Percentiles rank a stretch among this genome's conserved stretches.
These are phyloP conservation scores for Rhabditophanes sp. DNA, from an alignment of 2,888 invertebrate species.

Conservation along the genomic window DNA sequence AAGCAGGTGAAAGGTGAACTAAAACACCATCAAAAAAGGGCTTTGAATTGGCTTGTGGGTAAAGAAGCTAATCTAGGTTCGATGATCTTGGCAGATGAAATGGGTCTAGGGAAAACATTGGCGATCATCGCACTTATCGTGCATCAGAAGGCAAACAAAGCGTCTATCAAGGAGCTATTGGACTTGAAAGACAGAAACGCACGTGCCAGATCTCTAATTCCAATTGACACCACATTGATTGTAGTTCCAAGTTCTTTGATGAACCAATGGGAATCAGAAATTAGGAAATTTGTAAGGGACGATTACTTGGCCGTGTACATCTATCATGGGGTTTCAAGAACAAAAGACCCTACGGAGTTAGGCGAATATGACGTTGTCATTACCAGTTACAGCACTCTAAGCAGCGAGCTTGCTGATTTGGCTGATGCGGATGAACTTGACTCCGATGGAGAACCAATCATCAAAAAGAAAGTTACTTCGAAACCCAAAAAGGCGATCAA, in stretches of 20 bases:
- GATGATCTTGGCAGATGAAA: slow-evolving; percentile 57
- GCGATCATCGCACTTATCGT: slow-evolving; percentile 48
- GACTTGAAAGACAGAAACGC: slow-evolving; percentile 1
- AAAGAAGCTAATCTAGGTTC: no score
- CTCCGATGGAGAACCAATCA: no score
- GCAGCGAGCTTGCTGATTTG: slow-evolving; percentile 45
- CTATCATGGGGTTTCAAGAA: slow-evolving; percentile 59
- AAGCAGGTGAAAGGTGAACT: slow-evolving; percentile 23
- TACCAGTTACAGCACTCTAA: slow-evolving; percentile 66
- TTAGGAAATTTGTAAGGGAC: slow-evolving; percentile 53
- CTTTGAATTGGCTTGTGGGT: slow-evolving; percentile 73
- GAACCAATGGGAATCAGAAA: slow-evolving; percentile 65
- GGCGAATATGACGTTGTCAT: slow-evolving; percentile 60
- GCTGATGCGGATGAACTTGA: slow-evolving; percentile 8
- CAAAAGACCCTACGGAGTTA: slow-evolving; percentile 14
- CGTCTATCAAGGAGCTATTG: slow-evolving; percentile 2
- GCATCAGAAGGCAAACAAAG: slow-evolving; percentile 31
- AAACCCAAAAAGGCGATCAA: no score
- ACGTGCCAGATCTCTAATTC: slow-evolving; percentile 15
- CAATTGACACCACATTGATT: slow-evolving; percentile 53
- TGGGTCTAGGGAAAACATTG: slow-evolving; percentile 50
- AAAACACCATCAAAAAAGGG: slow-evolving; percentile 49
- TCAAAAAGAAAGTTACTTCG: no score
- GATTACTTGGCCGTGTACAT: slow-evolving; percentile 55
- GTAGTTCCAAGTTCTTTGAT: slow-evolving; percentile 79